Conservation (phyloP, 2,888 invertebrate genomes). For the Escarpia spicata region DNA sequence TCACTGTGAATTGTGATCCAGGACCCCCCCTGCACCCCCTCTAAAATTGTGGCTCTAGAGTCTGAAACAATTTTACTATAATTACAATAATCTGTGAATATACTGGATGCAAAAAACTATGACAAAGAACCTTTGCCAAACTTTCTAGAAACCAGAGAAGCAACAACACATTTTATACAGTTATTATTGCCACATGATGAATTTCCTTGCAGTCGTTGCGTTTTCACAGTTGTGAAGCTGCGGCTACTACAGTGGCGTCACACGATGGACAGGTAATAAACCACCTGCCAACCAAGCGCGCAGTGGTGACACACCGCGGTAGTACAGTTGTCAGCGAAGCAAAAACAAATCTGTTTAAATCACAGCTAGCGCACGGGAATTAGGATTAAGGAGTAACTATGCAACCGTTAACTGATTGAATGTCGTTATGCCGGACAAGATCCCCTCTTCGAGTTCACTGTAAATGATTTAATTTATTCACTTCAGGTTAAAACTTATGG, state of each 20-base stretch:
- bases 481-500: no score
- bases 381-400: not conserved
- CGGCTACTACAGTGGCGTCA: not conserved
- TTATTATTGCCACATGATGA: not conserved
- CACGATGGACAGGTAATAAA: not conserved
- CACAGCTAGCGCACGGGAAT: not conserved
- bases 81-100: not conserved
- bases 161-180: no score
- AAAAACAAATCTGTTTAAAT: not conserved
- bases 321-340: not conserved
- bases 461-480: not conserved
- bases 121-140: not conserved
- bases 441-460: no score
- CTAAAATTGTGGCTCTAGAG: not conserved
- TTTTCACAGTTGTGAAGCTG: not conserved
- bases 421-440: not conserved
- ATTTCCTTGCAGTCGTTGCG: not conserved
- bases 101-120: not conserved
- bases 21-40: no score
- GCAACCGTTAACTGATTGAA: not conserved
- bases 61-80: not conserved
- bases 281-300: not conserved
- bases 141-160: no score
- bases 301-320: not conserved
- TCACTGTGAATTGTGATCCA: no score